These are phyloP conservation scores for Pelochelys cantorii DNA, from an alignment of 2,797 vertebrate genomes.

Conservation along the genomic window DNA sequence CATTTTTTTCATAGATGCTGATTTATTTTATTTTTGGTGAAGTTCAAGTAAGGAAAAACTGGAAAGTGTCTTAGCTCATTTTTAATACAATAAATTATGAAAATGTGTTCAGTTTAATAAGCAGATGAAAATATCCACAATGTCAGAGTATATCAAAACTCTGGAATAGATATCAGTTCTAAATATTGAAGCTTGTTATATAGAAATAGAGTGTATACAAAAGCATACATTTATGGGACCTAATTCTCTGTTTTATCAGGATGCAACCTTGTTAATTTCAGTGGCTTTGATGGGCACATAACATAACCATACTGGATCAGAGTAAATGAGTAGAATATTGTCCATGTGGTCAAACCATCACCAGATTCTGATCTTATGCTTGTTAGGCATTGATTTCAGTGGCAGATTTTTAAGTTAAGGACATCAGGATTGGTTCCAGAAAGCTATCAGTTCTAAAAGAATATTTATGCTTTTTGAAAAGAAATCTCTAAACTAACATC, in stretches of 20 bases:
- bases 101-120: not conserved
- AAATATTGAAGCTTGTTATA: not conserved
- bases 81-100: not conserved
- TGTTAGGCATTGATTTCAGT: not conserved
- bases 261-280: not conserved
- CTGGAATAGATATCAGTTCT: not conserved
- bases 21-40: not conserved
- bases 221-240: not conserved
- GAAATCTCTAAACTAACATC: not conserved
- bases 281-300: not conserved
- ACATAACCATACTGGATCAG: not conserved
- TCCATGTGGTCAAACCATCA: not conserved
- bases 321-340: not conserved
- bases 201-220: not conserved
- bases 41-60: not conserved
- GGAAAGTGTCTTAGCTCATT: not conserved
- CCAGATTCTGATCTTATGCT: not conserved
- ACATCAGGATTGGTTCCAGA: fast-evolving
- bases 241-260: not conserved
- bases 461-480: not conserved
- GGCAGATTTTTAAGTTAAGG: not conserved
- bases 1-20: not conserved
- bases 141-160: not conserved
- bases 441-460: not conserved
- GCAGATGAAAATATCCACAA: fast-evolving